Percentiles rank a stretch among this genome's conserved stretches.
phyloP scores from a whole-genome alignment of 2,797 vertebrate species.

The Pelobates cultripes region DNA sequence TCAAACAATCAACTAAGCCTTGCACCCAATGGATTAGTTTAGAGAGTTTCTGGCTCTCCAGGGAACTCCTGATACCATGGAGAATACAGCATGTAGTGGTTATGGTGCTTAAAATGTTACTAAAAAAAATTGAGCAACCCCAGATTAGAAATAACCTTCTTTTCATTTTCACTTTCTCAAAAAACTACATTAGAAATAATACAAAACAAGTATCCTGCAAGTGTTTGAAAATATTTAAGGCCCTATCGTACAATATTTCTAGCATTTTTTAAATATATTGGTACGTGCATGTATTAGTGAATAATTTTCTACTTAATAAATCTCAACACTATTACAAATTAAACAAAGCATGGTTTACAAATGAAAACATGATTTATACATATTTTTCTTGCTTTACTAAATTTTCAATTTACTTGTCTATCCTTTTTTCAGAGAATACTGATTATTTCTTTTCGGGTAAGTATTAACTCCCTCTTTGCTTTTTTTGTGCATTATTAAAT shows the following conservation, averaged over 20 bases:
- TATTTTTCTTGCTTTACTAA: slow-evolving; percentile 40
- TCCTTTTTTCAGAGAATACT: slow-evolving; percentile 73
- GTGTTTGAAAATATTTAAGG: background rate
- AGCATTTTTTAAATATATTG: background rate
- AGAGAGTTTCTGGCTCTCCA: no score
- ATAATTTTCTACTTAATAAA: no score
- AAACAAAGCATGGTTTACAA: background rate
- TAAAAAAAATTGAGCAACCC: no score
- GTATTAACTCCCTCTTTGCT: slow-evolving; percentile 60
- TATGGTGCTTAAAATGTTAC: no score
- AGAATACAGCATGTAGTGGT: no score
- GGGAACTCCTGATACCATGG: no score
- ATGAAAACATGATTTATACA: background rate
- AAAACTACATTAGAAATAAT: no score
- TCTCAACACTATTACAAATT: background rate
- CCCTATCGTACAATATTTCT: background rate
- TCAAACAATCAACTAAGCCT: no score
- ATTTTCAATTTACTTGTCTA: slow-evolving; percentile 63
- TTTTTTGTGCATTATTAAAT: slow-evolving; percentile 6
- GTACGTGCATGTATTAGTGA: no score
- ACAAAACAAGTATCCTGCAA: background rate
- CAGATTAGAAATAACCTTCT: no score
- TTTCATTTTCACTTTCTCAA: no score
- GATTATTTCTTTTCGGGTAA: slow-evolving; percentile 80
- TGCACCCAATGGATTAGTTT: no score